These are phyloP conservation scores for Eupeodes latifasciatus DNA, from an alignment of 2,888 invertebrate genomes.

Conservation along the genomic window DNA sequence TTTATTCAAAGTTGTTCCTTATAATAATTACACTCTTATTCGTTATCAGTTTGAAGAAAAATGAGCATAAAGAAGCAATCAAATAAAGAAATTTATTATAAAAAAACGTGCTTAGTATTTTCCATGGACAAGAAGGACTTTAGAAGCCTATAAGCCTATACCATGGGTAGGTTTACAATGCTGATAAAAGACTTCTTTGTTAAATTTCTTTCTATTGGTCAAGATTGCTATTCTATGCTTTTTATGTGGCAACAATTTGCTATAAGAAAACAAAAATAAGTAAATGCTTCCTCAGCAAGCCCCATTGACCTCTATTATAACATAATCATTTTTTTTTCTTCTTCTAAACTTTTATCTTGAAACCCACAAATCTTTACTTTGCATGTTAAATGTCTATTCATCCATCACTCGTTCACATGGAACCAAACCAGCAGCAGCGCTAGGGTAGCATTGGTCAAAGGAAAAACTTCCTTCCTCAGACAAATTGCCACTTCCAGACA, in stretches of 20 bases:
- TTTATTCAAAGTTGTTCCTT: too few relatives aligned
- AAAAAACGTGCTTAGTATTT: too few relatives aligned
- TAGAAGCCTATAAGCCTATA: neutral
- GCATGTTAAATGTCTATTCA: conserved; percentile 38
- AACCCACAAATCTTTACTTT: conserved; percentile 50
- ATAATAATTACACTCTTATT: too few relatives aligned
- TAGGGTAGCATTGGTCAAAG: conserved; percentile 8
- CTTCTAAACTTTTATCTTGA: conserved; percentile 3
- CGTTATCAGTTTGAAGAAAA: too few relatives aligned
- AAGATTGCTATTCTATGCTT: neutral
- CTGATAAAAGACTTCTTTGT: neutral
- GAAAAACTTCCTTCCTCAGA: conserved; percentile 41
- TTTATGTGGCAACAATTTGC: conserved; percentile 13
- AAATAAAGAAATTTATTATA: too few relatives aligned
- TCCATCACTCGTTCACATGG: conserved; percentile 43
- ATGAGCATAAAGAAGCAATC: too few relatives aligned
- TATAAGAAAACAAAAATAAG: neutral
- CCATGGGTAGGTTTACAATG: too few relatives aligned
- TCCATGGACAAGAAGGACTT: too few relatives aligned
- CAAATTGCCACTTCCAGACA: conserved; percentile 63
- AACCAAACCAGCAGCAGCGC: neutral
- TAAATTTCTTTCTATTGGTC: neutral
- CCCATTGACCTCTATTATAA: conserved; percentile 23
- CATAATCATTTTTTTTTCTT: neutral
- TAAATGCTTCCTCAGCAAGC: conserved; percentile 8